Evolutionary conservation across 2,888 invertebrate species (phyloP), one percentile per base, ranked within the genome.

Genomic region (Geophilus truncorum): DNA sequence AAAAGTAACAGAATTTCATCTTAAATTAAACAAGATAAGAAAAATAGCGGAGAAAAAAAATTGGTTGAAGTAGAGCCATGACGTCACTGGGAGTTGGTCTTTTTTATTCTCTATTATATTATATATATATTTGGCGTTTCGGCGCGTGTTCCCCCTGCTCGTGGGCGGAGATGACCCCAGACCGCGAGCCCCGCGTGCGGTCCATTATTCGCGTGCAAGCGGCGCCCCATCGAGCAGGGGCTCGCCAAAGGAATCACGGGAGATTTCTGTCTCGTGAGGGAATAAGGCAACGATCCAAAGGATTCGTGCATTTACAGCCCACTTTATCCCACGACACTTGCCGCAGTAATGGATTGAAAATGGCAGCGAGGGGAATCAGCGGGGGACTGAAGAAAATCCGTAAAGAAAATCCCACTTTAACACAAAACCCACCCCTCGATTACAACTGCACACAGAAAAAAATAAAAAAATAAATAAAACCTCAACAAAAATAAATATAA

Each of bases 401-500:
- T 62, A 62, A 62, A 62, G 57, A 62, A 62, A 62, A 62, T 62
- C 57, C 57, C 57, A 62, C 57, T 62, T 62, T 62, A 62, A 62
- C 57, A 62, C 57, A 62, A 62, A 62, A 62, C 21, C 57, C 57
- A 21, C 57, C 57, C 23, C 57, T 21, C 57, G 21, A 62, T 62
- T 62, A 40, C 40, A 40, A 40, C 40, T n/a, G 4, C 40, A 40
- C 40, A 4, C 40, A 40, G 15, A 40, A 40, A 40, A 40, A 40
- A 40, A 40, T 62, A 5, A 62, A 10, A 62, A 62, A 62, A 62
- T 23, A 62, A 23, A 23, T 62, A 23, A 21, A 21, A 62, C 23
- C 57, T 62, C 10, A 62, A 12, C 5, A 21, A 62, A 62, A 62
- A 62, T 21, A 62, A 51, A 10, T 76, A 28, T 76, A 76, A 76